phyloP scores from a whole-genome alignment of 2,113 vertebrate species.

The Pterocles orientalis region DNA sequence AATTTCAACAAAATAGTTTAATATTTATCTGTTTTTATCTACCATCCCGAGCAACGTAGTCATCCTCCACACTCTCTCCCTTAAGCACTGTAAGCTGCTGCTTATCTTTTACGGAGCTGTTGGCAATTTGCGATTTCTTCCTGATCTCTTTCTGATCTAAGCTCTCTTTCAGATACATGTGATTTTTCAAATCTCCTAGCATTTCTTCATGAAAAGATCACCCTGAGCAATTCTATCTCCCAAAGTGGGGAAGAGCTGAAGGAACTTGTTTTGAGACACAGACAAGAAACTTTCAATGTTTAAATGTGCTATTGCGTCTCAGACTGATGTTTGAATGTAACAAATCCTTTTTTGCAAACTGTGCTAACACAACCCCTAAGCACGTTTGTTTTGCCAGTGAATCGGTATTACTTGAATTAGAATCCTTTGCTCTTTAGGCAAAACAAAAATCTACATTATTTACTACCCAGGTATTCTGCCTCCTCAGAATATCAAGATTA shows the following conservation, averaged over 20 bases:
- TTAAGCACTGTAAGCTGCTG: neutral
- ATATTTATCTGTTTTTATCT: neutral
- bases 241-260: neutral
- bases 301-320: rapidly evolving
- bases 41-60: neutral
- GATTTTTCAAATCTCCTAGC: neutral
- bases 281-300: neutral
- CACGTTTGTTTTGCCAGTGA: neutral
- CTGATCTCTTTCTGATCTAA: neutral
- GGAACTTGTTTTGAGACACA: neutral
- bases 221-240: neutral
- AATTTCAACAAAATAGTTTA: neutral
- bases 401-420: neutral
- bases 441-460: neutral
- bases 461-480: neutral
- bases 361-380: neutral
- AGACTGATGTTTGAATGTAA: neutral
- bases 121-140: neutral
- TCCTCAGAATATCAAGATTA: neutral
- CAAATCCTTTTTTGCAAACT: neutral
- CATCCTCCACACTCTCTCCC: neutral
- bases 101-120: neutral
- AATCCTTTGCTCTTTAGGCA: neutral
- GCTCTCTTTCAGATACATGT: neutral
- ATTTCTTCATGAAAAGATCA: neutral